phyloP scores from a whole-genome alignment of 2,888 invertebrate genomes.

The Aleiodes leptofemur region DNA sequence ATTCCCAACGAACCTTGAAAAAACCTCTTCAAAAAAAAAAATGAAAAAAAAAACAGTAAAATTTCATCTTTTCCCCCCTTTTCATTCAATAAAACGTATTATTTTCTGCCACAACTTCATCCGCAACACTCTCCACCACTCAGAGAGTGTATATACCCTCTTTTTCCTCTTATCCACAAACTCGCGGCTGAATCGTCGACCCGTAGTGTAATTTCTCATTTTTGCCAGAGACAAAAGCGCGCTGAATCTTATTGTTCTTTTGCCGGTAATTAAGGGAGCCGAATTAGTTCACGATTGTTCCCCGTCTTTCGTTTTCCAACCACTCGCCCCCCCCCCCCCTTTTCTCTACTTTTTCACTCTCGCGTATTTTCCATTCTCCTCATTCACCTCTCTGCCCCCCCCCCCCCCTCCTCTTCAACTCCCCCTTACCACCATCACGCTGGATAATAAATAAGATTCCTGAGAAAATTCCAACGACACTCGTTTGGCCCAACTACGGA shows the following conservation, averaged over 20 bases:
- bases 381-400: slow-evolving; percentile 21
- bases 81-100: not conserved
- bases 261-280: slow-evolving; percentile 73
- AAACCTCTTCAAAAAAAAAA: not conserved
- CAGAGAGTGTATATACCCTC: not conserved
- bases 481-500: slow-evolving; percentile 25
- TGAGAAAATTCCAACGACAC: slow-evolving; percentile 68
- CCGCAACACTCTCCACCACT: not conserved
- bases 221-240: slow-evolving; percentile 73
- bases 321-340: too few relatives aligned
- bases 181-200: slow-evolving; percentile 62
- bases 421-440: slow-evolving; percentile 45
- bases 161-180: slow-evolving; percentile 1
- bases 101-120: slow-evolving; percentile 1
- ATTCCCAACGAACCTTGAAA: slow-evolving; percentile 3
- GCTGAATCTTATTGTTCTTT: slow-evolving; percentile 75
- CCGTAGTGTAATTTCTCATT: slow-evolving; percentile 73
- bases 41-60: not conserved
- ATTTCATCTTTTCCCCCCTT: not conserved
- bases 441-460: slow-evolving; percentile 74
- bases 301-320: slow-evolving; percentile 47
- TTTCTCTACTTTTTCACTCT: slow-evolving; percentile 9
- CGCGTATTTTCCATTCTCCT: slow-evolving; percentile 8
- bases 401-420: slow-evolving; percentile 31
- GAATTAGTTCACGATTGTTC: slow-evolving; percentile 75